These are phyloP conservation scores for Sebastes oblongus DNA, from an alignment of 2,797 vertebrate genomes.

Conservation along the genomic window DNA sequence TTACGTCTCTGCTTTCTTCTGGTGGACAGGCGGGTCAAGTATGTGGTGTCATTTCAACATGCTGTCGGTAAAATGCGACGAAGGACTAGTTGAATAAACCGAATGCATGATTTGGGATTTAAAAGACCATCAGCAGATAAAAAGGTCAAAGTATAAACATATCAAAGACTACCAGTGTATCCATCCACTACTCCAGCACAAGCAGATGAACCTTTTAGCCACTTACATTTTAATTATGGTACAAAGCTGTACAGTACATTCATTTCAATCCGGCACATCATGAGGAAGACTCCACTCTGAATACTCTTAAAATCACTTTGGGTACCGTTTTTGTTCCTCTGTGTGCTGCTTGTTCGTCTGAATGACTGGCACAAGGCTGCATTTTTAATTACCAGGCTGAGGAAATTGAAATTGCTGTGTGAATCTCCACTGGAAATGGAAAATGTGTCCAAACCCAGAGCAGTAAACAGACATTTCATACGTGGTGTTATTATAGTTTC, in stretches of 20 bases:
- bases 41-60: no score
- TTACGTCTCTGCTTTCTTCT: no score
- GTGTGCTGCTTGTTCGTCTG: neutral
- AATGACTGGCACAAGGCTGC: slow-evolving; percentile 14
- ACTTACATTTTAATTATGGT: neutral
- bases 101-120: neutral
- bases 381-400: slow-evolving; percentile 26
- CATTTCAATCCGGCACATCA: neutral
- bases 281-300: neutral
- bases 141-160: neutral
- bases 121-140: neutral
- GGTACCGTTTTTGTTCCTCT: neutral
- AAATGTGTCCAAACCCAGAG: neutral
- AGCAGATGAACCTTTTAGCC: neutral
- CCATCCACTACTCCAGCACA: neutral
- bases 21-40: no score
- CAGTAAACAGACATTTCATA: slow-evolving; percentile 26
- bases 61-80: neutral
- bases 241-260: neutral
- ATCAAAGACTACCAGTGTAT: neutral
- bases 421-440: neutral
- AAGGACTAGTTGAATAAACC: neutral
- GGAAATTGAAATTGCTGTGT: neutral
- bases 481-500: slow-evolving; percentile 9
- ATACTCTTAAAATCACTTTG: neutral